Evolutionary conservation across 2,113 vertebrate species (phyloP), one percentile per base, ranked within the genome.

Genomic region (Malurus alboscapulatus): DNA sequence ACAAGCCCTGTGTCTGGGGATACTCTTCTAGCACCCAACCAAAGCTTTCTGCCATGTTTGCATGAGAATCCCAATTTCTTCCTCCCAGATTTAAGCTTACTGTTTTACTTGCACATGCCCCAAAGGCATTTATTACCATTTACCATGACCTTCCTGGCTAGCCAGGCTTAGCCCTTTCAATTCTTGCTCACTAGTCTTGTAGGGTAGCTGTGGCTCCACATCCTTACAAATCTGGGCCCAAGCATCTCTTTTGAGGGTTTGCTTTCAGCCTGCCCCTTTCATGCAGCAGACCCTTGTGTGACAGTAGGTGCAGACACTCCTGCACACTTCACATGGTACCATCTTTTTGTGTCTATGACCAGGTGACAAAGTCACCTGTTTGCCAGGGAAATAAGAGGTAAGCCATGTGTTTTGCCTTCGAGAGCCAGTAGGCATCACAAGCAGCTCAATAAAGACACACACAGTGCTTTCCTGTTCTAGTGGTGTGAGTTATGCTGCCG

Each of bases 301-400:
- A 65, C 61, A n/a, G 24, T 74, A 38, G 32, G 11, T 74, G 14
- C 3, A 2, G 54, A 25, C 29, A 61, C 44, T 74, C 18, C 24
- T 6, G 0, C 8, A 2, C 0, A 0, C 30, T 81, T 81, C 12
- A 21, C 6, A 1, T 58, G 55, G 10, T 29, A 5, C 26, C 14
- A 2, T 84, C 29, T 63, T 47, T 77, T 45, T 6, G 0, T 75
- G 30, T 73, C 51, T 27, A 24, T 25, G 88, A 68, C 65, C 67
- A 12, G 25, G 29, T 71, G 76, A 62, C 25, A n/a, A 58, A 74
- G 42, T 54, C 73, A 26, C 50, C 51, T 81, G 0, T 75, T 84
- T 68, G 22, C 42, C 15, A 15, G 11, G n/a, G 6, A 38, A 38
- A 38, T 38, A 38, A 68, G 57, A 75, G 18, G 53, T 16, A 83